Evolutionary conservation across 2,797 vertebrate species (phyloP).

Genomic region (Parauchenoglanis ngamensis): DNA sequence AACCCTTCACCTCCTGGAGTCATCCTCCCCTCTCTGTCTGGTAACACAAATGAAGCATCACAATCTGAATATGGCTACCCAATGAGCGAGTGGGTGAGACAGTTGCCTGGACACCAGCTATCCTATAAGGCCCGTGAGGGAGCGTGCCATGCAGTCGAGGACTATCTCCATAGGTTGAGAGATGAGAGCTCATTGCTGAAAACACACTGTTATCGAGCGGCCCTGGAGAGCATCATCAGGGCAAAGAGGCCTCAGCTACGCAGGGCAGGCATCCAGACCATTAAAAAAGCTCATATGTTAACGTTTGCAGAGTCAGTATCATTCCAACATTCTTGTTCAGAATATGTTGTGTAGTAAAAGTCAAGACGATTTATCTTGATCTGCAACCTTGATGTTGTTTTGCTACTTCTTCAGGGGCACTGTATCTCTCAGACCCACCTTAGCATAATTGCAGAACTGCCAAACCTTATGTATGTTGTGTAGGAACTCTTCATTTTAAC

Average conservation of each 20-base stretch:
- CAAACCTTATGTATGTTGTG: background rate
- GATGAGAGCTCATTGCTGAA: conserved; percentile 68
- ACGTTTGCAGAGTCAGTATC: conserved; percentile 81
- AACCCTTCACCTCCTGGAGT: conserved; percentile 68
- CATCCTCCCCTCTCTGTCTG: conserved; percentile 31
- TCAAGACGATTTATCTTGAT: background rate
- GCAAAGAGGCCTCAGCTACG: conserved; percentile 68
- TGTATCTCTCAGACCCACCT: background rate
- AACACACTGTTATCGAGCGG: conserved; percentile 86
- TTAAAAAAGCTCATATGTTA: conserved; percentile 81
- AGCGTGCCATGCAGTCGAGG: conserved; percentile 89
- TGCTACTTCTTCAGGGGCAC: background rate
- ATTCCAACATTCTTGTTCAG: background rate
- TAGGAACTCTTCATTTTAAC: background rate
- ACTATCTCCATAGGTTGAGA: conserved; percentile 75
- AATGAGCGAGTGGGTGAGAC: conserved; percentile 81
- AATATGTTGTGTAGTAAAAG: background rate
- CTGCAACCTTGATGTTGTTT: background rate
- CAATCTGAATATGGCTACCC: conserved; percentile 79
- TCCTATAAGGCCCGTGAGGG: conserved; percentile 89
- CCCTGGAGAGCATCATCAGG: conserved; percentile 84
- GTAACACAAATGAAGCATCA: background rate
- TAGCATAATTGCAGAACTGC: background rate
- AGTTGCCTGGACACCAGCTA: conserved; percentile 77
- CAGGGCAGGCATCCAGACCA: conserved; percentile 83